Conservation (phyloP, 2,888 invertebrate genomes). For the Papilio demoleus region DNA sequence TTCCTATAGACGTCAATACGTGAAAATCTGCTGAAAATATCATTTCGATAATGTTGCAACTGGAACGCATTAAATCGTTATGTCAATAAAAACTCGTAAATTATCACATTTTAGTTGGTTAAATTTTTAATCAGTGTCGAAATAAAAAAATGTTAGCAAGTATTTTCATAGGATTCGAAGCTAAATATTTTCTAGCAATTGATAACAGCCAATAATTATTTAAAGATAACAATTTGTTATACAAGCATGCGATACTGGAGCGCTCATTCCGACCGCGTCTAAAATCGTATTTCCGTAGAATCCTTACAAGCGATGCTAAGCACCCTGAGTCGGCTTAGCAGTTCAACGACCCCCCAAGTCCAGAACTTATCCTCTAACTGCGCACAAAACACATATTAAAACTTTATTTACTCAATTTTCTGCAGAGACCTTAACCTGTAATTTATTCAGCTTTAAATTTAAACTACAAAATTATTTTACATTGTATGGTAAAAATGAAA, state of each 20-base stretch:
- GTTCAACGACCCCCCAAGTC: constrained; percentile 76
- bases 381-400: constrained; percentile 58
- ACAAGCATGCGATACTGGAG: constrained; percentile 54
- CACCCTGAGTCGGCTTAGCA: constrained; percentile 79
- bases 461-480: neutral
- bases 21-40: no score
- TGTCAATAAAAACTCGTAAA: constrained; percentile 1
- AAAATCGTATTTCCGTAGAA: constrained; percentile 83
- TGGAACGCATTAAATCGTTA: neutral
- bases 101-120: neutral
- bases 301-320: constrained; percentile 82
- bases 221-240: constrained; percentile 28
- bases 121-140: neutral
- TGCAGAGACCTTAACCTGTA: constrained; percentile 46
- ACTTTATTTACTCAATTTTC: constrained; percentile 54
- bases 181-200: no score
- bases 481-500: constrained; percentile 16
- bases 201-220: constrained; percentile 3
- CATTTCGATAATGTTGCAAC: constrained; percentile 4
- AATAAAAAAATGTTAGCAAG: neutral
- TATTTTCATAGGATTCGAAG: no score
- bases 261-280: constrained; percentile 65
- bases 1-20: constrained; percentile 12
- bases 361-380: constrained; percentile 64
- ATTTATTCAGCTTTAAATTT: constrained; percentile 48